These are phyloP conservation scores for Catostomus latipinnis DNA, from an alignment of 2,797 vertebrate species.

Conservation along the genomic window DNA sequence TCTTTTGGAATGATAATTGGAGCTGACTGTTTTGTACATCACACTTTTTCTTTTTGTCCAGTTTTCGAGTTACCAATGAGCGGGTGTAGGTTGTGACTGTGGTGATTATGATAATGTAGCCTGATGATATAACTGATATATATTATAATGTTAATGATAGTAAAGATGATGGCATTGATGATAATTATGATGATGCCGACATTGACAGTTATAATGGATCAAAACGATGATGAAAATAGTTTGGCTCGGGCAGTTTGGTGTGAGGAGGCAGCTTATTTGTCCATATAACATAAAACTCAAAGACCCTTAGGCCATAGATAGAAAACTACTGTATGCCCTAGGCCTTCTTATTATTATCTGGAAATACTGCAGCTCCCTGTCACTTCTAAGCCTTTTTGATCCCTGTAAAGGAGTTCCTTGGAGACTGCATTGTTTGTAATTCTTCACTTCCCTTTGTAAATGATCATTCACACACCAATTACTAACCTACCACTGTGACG, in stretches of 20 bases:
- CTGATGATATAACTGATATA: constrained; percentile 1
- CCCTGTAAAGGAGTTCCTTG: constrained; percentile 28
- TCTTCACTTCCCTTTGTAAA: constrained; percentile 33
- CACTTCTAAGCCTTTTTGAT: constrained; percentile 32
- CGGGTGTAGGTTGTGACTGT: constrained; percentile 9
- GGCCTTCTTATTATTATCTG: constrained; percentile 38
- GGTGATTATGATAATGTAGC: constrained; percentile 12
- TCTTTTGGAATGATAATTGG: constrained; percentile 52
- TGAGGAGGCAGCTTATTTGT: constrained; percentile 33
- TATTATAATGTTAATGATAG: background rate
- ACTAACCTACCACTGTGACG: constrained; percentile 34
- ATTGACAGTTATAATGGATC: constrained; percentile 20
- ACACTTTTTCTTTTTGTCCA: constrained; percentile 21
- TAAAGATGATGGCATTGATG: background rate
- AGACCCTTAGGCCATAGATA: constrained; percentile 12
- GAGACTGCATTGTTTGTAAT: constrained; percentile 44
- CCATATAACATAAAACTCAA: constrained; percentile 20
- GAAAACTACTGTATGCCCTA: background rate
- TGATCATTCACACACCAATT: constrained; percentile 40
- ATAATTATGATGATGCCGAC: background rate
- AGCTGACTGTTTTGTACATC: background rate
- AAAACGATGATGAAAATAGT: constrained; percentile 7
- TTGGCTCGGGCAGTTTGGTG: background rate
- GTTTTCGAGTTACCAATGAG: constrained; percentile 26
- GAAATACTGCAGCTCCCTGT: constrained; percentile 37